Base-by-base conservation (phyloP, 2,113 vertebrate species). In the Ibidorhyncha struthersii region DNA sequence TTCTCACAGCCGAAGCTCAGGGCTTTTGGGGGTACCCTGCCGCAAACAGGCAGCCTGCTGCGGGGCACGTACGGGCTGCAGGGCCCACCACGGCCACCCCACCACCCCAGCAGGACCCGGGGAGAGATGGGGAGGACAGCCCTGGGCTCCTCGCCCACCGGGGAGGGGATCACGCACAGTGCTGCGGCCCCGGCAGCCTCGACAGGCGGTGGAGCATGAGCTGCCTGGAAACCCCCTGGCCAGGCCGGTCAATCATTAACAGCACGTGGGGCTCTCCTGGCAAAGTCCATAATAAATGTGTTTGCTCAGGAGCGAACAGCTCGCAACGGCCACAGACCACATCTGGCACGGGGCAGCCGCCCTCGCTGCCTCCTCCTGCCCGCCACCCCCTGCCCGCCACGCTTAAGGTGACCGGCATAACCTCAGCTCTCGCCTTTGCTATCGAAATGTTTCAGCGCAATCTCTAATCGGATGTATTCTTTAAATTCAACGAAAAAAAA, bases 161-260 rank as follows among this genome's bases (percentile, higher is more conserved):
- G 40, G 18, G 16, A 52, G 21, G 36, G 22, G 6, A 9, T 12
- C 36, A 16, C 2, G 1, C 84, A 4, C 1, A 1, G 53, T 20
- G 32, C 41, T 4, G 15, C 34, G 3, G 52, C 76, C 63, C 63
- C 10, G 1, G 14, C 16, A 0, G 12, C 7, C 26, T 22, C 7
- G 0, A 16, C 21, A 3, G 55, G 26, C 14, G 4, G 2, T 0
- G 5, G 86, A 32, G 6, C 85, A 12, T 9, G 61, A 88, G 89
- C 62, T 40, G 86, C 89, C 85, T 89, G 83, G 83, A 89, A 95
- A 91, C 12, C 52, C 66, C 79, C 21, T 14, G 13, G 50, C 80
- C 27, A 14, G 83, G 23, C 71, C 67, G 20, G 97, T 97, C 93
- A 97, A 97, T 97, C 70, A 97, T 97, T 97, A 97, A 97, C 94